Evolutionary conservation across 2,888 invertebrate genomes (phyloP), one percentile per base, ranked within the genome.

Genomic region (Agrypnus murinus): DNA sequence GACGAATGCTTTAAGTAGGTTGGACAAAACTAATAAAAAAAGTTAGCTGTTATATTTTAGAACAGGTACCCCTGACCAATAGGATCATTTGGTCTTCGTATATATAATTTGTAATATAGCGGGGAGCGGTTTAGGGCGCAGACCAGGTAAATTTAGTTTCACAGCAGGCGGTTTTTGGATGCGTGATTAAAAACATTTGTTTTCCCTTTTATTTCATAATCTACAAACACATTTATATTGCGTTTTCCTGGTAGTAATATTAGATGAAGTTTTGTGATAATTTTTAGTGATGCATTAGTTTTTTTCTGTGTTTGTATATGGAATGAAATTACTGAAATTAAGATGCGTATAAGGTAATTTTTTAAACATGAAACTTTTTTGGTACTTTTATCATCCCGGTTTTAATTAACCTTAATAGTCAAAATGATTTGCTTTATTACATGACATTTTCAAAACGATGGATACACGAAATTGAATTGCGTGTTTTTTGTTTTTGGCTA

Each of bases 61-160:
- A 77, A 71, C 79, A 77, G 77, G 78, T 76, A 77, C 53, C 12
- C 62, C 7, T 77, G 76, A 77, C 84, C 85, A 85, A 85, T 85
- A 74, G 81, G 80, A 81, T 78, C 74, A 66, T 53, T 66, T 66
- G 46, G 36, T 9, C 15, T 40, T 66, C 74, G 74, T 78, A 77
- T n/a, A n/a, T n/a, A n/a, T 80, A 81, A 82, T 82, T 79, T 78
- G 77, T 65, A 77, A 75, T 75, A 79, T 77, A 81, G 81, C 78
- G 79, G 81, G 81, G 78, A 74, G 70, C 65, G 72, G 66, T 69
- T 69, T 70, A 64, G 74, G 72, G 75, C 74, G 65, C 71, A 69
- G 66, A 60, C 60, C 77, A 77, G 76, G 78, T 75, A 75, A 75
- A 71, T 75, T 77, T 75, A 76, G 79, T 77, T 68, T 74, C 78